phyloP scores from a whole-genome alignment of 2,797 vertebrate genomes.

The Lycodopsis pacificus region DNA sequence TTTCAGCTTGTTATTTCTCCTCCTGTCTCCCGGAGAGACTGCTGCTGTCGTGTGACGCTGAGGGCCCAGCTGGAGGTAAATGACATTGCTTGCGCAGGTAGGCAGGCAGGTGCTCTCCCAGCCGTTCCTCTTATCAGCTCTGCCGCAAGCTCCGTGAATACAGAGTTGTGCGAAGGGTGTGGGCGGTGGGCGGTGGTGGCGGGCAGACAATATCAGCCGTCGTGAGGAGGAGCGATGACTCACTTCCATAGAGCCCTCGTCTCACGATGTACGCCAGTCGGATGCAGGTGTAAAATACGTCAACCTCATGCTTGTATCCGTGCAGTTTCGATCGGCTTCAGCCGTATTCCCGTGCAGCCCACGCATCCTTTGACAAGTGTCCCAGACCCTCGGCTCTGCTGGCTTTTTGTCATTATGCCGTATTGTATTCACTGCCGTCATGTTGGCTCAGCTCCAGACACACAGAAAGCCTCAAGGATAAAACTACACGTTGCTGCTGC shows the following conservation, averaged over 20 bases:
- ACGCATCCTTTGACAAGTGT: slow-evolving; percentile 33
- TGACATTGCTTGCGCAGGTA: slow-evolving; percentile 57
- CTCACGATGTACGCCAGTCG: slow-evolving; percentile 42
- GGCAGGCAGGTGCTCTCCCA: slow-evolving; percentile 44
- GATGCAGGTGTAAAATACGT: slow-evolving; percentile 42
- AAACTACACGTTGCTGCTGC: slow-evolving; percentile 40
- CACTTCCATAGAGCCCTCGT: slow-evolving; percentile 59
- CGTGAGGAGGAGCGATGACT: slow-evolving; percentile 60
- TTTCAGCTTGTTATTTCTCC: slow-evolving; percentile 36
- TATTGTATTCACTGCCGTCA: slow-evolving; percentile 44
- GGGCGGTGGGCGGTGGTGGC: slow-evolving; percentile 11
- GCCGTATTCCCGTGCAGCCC: slow-evolving; percentile 7
- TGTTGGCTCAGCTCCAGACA: slow-evolving; percentile 49
- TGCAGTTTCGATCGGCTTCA: slow-evolving; percentile 31
- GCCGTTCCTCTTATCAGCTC: slow-evolving; percentile 55
- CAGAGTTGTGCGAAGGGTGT: slow-evolving; percentile 36
- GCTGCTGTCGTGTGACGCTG: slow-evolving; percentile 42
- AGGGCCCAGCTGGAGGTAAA: slow-evolving; percentile 70
- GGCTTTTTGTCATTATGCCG: slow-evolving; percentile 37
- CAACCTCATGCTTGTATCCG: slow-evolving; percentile 19
- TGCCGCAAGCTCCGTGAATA: slow-evolving; percentile 40
- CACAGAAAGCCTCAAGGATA: slow-evolving; percentile 60
- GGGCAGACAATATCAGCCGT: slow-evolving; percentile 51
- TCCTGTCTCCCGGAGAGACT: slow-evolving; percentile 41
- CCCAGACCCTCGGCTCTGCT: slow-evolving; percentile 26